Base-by-base conservation (phyloP, 1,140 invertebrate species). In the Aphaenogaster floridana region DNA sequence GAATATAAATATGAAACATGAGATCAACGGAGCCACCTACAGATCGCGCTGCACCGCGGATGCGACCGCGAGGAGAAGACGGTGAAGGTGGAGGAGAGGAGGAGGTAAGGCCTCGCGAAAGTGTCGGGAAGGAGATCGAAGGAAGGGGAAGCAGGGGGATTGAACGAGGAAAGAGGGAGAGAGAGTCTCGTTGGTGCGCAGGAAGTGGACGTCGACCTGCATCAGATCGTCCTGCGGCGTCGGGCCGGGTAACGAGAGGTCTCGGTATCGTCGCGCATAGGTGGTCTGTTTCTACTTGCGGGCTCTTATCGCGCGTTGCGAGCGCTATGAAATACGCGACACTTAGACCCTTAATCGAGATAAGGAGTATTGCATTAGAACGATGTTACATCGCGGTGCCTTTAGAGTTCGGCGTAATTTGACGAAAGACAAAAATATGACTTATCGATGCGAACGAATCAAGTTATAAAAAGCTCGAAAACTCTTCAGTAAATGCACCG, bases 1-100 rank as follows among this genome's bases (percentile, higher is more conserved):
- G 87, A 92, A 72, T 89, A 92, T 90, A 92, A 93, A 92, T 92
- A 89, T 86, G 89, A 92, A 91, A 90, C 87, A 87, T 64, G 88
- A 93, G 90, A 91, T 89, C 90, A 91, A 69, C 83, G 72, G 57
- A 79, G 83, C 87, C 92, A 92, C 90, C 88, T 91, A 93, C 90
- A 69, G 84, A 74, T 42, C 63, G 42, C 61, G 87, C 86, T 88
- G 86, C 86, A 63, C 63, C 72, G 66, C 66, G 85, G 81, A 89
- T 87, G 80, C 63, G 36, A 69, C 50, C 86, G 79, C 45, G 21
- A 39, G 36, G 17, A 39, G 13, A 36, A 28, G 45, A 54, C 2
- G 66, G 13, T 15, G 54, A n/a, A 34, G 42, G 3, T 21, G 17
- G 13, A n/a, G 50, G n/a, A 72, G 34, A 42, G 15, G 45, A 45